A percentile compares a stretch with the other conserved stretches of the same genome.
Evolutionary conservation across 2,888 invertebrate genomes (phyloP).

Genomic region (Melipona bicolor): DNA sequence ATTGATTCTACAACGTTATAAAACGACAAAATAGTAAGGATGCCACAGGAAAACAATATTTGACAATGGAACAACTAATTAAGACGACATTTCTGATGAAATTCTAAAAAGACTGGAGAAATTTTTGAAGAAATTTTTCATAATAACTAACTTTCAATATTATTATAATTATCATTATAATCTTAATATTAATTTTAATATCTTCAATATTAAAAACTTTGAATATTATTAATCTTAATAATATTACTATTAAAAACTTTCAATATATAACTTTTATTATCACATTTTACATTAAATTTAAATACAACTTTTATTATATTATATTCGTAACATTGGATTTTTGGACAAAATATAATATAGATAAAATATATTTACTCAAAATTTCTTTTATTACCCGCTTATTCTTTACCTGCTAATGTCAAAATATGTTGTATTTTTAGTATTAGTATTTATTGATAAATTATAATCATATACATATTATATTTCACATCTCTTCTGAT

Average conservation of each 20-base stretch:
- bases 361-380: neutral
- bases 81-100: neutral
- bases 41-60: neutral
- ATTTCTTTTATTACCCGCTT: neutral
- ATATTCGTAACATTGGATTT: neutral
- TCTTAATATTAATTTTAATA: too few species aligned
- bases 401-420: neutral
- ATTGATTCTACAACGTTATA: constrained; percentile 74
- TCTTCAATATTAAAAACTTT: neutral
- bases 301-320: neutral
- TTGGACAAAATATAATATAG: neutral
- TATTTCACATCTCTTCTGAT: neutral
- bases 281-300: too few species aligned
- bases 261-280: neutral
- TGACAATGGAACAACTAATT: neutral
- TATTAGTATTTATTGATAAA: neutral
- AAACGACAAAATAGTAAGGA: neutral
- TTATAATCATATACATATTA: neutral
- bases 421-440: neutral
- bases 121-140: neutral
- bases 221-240: neutral
- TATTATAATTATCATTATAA: neutral
- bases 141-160: too few species aligned
- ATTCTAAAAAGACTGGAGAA: neutral
- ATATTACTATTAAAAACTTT: neutral